A percentile compares a stretch with the other conserved stretches of the same genome.
phyloP scores from a whole-genome alignment of 2,113 vertebrate species.

The Tetraodon nigroviridis region DNA sequence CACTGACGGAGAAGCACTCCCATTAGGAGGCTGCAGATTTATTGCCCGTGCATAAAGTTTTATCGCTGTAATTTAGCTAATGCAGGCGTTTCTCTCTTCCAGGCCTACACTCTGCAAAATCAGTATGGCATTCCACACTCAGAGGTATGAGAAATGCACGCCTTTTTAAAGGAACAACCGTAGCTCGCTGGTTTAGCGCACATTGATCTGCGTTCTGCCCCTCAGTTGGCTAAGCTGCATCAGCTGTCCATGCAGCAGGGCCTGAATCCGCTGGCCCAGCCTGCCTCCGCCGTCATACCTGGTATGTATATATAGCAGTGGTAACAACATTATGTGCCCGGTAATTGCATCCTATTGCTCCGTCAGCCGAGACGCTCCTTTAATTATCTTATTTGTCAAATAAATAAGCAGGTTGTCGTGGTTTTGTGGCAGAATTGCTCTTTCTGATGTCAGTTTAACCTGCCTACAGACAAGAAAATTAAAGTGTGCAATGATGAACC shows the following conservation, averaged over 20 bases:
- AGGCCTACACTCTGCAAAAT: constrained; percentile 93
- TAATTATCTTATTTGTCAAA: neutral
- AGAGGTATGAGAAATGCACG: constrained; percentile 74
- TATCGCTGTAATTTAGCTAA: constrained; percentile 56
- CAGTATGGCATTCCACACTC: constrained; percentile 92
- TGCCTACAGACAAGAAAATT: constrained; percentile 22
- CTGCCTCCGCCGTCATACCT: constrained; percentile 75
- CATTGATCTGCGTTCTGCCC: constrained; percentile 31
- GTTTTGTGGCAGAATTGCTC: neutral
- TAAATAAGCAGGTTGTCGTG: neutral
- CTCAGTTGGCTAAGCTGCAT: constrained; percentile 89
- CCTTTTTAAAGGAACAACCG: neutral
- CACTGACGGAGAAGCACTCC: constrained; percentile 45
- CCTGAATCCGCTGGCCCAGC: constrained; percentile 78
- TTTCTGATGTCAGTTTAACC: constrained; percentile 8
- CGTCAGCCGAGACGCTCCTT: too few species aligned
- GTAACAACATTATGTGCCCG: neutral
- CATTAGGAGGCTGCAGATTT: constrained; percentile 50
- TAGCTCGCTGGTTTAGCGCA: constrained; percentile 8
- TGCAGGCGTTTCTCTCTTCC: constrained; percentile 50
- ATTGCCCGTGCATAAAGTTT: constrained; percentile 40
- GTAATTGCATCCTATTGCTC: neutral
- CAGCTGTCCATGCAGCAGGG: constrained; percentile 89
- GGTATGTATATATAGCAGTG: constrained; percentile 71
- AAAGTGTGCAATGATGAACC: constrained; percentile 25